phyloP scores from a whole-genome alignment of 2,888 invertebrate species.

The Lamellibrachia columna region DNA sequence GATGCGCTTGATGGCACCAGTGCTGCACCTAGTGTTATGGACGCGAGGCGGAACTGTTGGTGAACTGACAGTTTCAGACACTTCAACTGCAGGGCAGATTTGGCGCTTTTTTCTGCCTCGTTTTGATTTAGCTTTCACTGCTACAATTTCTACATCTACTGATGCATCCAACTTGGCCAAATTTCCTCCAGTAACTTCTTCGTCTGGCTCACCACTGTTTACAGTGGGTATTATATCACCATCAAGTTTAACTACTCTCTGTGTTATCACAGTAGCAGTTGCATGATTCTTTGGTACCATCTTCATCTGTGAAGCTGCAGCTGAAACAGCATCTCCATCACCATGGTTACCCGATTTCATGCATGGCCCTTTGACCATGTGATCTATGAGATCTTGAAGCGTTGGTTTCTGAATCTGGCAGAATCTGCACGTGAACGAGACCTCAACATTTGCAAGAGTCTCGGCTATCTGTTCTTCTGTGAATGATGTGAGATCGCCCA shows the following conservation, averaged over 20 bases:
- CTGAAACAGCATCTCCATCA: background rate
- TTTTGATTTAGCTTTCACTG: background rate
- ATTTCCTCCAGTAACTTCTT: background rate
- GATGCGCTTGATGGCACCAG: background rate
- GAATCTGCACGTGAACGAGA: background rate
- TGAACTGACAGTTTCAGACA: background rate
- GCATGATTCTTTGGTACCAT: background rate
- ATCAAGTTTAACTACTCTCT: background rate
- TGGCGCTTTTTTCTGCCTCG: background rate
- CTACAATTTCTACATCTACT: background rate
- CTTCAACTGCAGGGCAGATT: background rate
- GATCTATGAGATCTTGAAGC: background rate
- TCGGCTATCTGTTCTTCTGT: conserved; percentile 16
- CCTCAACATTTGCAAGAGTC: background rate
- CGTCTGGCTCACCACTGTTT: background rate
- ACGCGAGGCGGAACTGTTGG: background rate
- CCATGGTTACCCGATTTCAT: background rate
- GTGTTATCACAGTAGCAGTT: background rate
- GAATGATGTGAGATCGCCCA: background rate
- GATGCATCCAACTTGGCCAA: background rate
- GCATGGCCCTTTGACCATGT: conserved; percentile 2
- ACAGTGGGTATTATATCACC: background rate
- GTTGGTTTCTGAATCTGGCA: background rate
- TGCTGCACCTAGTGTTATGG: background rate
- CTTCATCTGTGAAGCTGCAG: background rate